Evolutionary conservation across 2,888 invertebrate species (phyloP), one percentile per base, ranked within the genome.

Genomic region (Isoperla grammatica): DNA sequence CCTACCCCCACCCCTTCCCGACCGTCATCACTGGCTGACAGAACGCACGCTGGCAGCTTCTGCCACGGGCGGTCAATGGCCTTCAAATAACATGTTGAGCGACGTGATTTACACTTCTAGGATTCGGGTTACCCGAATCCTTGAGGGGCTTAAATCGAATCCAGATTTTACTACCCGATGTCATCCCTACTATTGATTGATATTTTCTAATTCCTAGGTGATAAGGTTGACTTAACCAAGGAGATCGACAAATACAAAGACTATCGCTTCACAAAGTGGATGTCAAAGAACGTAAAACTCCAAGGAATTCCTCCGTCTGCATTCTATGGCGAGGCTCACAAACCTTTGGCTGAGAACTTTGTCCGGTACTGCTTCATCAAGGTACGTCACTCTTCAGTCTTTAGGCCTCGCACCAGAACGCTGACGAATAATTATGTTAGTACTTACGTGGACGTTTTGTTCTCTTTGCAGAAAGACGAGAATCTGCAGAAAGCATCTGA

Each of bases 321-420:
- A 0, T 99, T 99, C 78, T 99, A 97, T 74, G 85, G 87, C 15
- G 78, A 81, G 4, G 77, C 76, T 8, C 85, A 97, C 75, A 95
- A 94, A 72, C 74, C 78, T 59, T 75, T 95, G 5, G 95, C 85
- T 0, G 91, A 95, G 73, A 82, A 92, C 73, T 90, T 83, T 71
- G 89, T 95, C 0, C 81, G 97, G 54, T 95, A 95, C 75, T 97
- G 96, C 72, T 97, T 95, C 72, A 92, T 94, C 65, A 97, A 97
- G 84, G 91, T 87, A 73, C 69, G 66, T 57, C n/a, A n/a, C n/a
- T 13, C 42, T 15, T 19, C 4, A 29, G 8, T 29, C 6, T 3
- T 6, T 5, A 43, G 6, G 15, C 15, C 17, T 15, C 6, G 43
- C 15, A 39, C 11, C 11, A 39, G 11, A 39, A 11, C 39, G 12